These are phyloP conservation scores for Amblyjoppa fuscipennis DNA, from an alignment of 2,888 invertebrate species.

Conservation along the genomic window DNA sequence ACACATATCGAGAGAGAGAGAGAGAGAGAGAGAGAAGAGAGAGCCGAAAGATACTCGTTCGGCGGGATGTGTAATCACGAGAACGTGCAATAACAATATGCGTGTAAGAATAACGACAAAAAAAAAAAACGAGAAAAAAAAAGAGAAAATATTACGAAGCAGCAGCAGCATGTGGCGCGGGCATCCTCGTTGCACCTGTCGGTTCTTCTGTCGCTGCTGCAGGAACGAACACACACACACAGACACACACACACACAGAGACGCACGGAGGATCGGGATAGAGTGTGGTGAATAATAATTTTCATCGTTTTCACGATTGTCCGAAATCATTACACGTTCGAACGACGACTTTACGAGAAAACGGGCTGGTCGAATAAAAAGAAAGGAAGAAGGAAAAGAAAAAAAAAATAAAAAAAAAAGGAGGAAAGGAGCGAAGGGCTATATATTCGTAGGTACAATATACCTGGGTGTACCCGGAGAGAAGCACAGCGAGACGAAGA, in stretches of 20 bases:
- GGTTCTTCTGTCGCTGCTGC: slow-evolving; percentile 34
- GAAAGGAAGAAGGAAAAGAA: slow-evolving; percentile 6
- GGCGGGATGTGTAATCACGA: slow-evolving; percentile 52
- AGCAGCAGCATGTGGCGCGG: slow-evolving; percentile 53
- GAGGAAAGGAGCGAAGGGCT: slow-evolving; percentile 13
- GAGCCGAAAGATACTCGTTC: slow-evolving; percentile 29
- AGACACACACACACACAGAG: background rate
- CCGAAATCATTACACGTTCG: slow-evolving; percentile 69
- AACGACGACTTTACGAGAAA: slow-evolving; percentile 60
- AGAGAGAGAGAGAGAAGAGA: background rate
- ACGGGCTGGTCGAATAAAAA: slow-evolving; percentile 63
- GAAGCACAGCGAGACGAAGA: slow-evolving; percentile 68
- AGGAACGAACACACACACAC: background rate
- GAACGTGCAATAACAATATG: slow-evolving; percentile 62
- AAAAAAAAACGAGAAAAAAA: slow-evolving; percentile 34
- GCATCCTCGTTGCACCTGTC: slow-evolving; percentile 60
- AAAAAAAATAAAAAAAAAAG: background rate
- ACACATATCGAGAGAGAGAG: background rate
- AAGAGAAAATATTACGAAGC: slow-evolving; percentile 38
- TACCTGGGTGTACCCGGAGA: slow-evolving; percentile 49
- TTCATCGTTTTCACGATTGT: slow-evolving; percentile 69
- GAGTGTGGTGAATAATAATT: slow-evolving; percentile 57
- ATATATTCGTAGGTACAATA: background rate
- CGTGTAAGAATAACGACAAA: slow-evolving; percentile 36
- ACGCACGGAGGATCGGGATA: background rate